Evolutionary conservation across 2,797 vertebrate genomes (phyloP).

Genomic region (Neoniphon sammara): DNA sequence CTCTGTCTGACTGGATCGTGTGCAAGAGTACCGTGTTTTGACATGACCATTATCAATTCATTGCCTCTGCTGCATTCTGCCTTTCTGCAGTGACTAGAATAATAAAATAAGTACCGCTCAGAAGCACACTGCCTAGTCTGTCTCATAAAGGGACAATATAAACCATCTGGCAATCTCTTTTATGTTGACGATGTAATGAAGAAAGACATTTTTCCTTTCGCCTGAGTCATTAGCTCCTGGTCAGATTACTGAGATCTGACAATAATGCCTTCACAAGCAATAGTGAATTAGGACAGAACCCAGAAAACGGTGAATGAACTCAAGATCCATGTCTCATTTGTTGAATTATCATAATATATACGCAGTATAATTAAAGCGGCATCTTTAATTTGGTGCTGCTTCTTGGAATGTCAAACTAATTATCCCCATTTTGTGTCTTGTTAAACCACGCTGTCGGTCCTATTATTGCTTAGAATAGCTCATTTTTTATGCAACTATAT

Average conservation of each 20-base stretch:
- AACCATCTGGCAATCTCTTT: slow-evolving; percentile 29
- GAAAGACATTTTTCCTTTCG: neutral
- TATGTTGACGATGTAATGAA: slow-evolving; percentile 31
- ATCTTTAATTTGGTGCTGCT: slow-evolving; percentile 15
- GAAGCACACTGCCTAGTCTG: neutral
- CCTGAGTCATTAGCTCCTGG: slow-evolving; percentile 12
- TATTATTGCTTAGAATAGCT: too few species aligned
- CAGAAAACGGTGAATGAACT: slow-evolving; percentile 1
- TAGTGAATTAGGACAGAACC: neutral
- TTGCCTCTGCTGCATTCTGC: slow-evolving; percentile 11
- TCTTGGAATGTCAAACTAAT: neutral
- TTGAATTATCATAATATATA: neutral
- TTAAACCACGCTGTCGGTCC: too few species aligned
- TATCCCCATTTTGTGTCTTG: too few species aligned
- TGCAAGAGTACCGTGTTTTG: slow-evolving; percentile 15
- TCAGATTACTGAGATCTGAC: slow-evolving; percentile 24
- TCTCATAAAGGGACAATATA: slow-evolving; percentile 24
- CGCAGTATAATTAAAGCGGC: slow-evolving; percentile 12
- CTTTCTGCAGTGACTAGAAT: neutral
- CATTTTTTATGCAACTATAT: too few species aligned
- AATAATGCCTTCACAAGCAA: slow-evolving; percentile 5
- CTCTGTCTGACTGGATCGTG: neutral
- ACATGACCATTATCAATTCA: slow-evolving; percentile 21
- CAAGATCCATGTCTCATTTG: neutral
- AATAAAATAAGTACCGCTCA: slow-evolving; percentile 13